phyloP scores from a whole-genome alignment of 2,888 invertebrate genomes.

The Morpho deidamia region DNA sequence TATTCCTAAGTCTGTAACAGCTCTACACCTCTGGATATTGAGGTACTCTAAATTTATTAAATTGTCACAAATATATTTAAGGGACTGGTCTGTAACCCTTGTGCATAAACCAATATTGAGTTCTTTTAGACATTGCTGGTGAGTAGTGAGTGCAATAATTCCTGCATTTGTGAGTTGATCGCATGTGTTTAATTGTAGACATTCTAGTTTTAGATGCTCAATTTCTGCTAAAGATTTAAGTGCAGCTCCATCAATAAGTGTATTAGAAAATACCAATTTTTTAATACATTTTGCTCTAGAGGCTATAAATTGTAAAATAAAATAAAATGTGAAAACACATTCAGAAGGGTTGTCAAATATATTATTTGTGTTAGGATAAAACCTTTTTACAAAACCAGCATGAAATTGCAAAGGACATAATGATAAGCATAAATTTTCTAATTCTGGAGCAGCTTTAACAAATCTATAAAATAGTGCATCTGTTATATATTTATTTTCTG shows the following conservation, averaged over 20 bases:
- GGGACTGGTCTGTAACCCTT: constrained; percentile 81
- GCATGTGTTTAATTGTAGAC: constrained; percentile 76
- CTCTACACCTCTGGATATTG: constrained; percentile 81
- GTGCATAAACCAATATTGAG: constrained; percentile 82
- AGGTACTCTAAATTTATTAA: constrained; percentile 78
- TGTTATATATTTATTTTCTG: constrained; percentile 84
- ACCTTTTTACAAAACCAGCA: constrained; percentile 81
- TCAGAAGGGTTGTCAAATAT: constrained; percentile 76
- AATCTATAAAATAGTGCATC: constrained; percentile 85
- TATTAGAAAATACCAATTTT: constrained; percentile 81
- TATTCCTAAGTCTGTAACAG: constrained; percentile 81
- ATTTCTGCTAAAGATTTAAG: constrained; percentile 75
- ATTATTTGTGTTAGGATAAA: constrained; percentile 76
- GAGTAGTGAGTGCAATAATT: constrained; percentile 68
- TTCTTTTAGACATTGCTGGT: constrained; percentile 75
- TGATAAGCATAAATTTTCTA: constrained; percentile 81
- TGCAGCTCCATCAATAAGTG: constrained; percentile 82
- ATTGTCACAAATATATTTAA: constrained; percentile 78
- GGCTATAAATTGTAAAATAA: constrained; percentile 78
- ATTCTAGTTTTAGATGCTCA: constrained; percentile 68
- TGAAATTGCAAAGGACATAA: constrained; percentile 86
- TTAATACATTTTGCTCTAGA: constrained; percentile 75
- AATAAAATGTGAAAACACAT: constrained; percentile 84
- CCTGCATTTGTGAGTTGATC: constrained; percentile 81
- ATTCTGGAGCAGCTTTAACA: constrained; percentile 75